Percentiles rank a stretch among this genome's conserved stretches.
These are phyloP conservation scores for Nemapogon koenigi DNA, from an alignment of 2,888 invertebrate genomes.

Conservation along the genomic window DNA sequence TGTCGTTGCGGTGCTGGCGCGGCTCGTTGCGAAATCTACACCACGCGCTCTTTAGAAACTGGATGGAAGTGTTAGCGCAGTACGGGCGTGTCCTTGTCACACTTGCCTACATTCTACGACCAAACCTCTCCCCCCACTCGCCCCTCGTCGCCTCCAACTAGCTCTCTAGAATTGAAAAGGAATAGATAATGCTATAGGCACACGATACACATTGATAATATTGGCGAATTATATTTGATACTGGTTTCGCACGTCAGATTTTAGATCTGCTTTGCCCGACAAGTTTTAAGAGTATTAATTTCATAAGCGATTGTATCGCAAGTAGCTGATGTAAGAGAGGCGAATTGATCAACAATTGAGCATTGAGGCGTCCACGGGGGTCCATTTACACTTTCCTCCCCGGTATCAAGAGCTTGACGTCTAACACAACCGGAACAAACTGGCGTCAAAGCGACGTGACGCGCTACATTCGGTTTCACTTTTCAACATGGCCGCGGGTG, in stretches of 20 bases:
- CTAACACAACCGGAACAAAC: constrained; percentile 49
- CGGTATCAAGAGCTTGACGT: constrained; percentile 16
- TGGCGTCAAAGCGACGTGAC: constrained; percentile 4
- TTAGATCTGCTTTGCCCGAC: too few relatives aligned
- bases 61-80: constrained; percentile 61
- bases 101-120: constrained; percentile 62
- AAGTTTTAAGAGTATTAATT: too few relatives aligned
- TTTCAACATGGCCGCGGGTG: constrained; percentile 52
- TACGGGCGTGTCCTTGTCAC: constrained; percentile 65
- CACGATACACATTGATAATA: constrained; percentile 42
- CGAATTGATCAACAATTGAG: too few relatives aligned
- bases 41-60: constrained; percentile 60
- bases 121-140: constrained; percentile 41
- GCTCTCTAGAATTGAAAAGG: too few relatives aligned
- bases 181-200: constrained; percentile 58
- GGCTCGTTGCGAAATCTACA: constrained; percentile 50
- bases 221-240: too few relatives aligned
- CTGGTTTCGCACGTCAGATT: too few relatives aligned
- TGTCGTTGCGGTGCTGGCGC: constrained; percentile 27
- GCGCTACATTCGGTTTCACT: constrained; percentile 48
- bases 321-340: too few relatives aligned
- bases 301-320: too few relatives aligned
- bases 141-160: constrained; percentile 25
- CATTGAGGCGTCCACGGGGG: too few relatives aligned
- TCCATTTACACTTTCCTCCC: constrained; percentile 2